Base-by-base conservation (phyloP, 2,113 vertebrate genomes). In the Natator depressus region DNA sequence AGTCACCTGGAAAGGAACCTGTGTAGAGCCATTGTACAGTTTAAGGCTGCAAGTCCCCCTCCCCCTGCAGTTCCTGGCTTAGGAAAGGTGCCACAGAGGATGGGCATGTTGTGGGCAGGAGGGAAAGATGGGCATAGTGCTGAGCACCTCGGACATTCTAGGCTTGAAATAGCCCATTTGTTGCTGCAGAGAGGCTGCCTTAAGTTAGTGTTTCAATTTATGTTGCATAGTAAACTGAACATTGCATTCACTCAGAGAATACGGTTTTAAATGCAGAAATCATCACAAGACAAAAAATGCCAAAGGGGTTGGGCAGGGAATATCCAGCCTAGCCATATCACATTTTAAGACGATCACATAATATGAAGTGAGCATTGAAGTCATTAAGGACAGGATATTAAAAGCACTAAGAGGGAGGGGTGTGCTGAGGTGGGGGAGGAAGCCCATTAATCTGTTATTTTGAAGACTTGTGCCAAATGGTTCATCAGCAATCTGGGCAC, bases 331-430 rank as follows among this genome's bases (percentile, higher is more conserved):
- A 91, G 87, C 72, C 85, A 93, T 95, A 96, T 97, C 95, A 93
- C 94, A 96, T 97, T 97, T 96, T 95, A 91, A 93, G 84, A 94
- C 92, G 91, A 97, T 97, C 98, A 95, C 47, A 8, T 96, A 96
- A 97, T 95, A 94, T 76, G 88, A 96, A 98, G 95, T 50, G 57
- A 97, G 91, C 92, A 89, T 96, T 94, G 96, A 97, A 97, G 94
- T 97, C 94, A 92, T 96, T 94, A 98, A 98, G 94, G 97, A 98
- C 96, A 97, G 97, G 98, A 97, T 98, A 98, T 98, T 98, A 97
- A 98, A 98, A 97, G 91, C 95, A 93, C 94, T 96, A 91, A 42
- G 94, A 31, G 95, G 82, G 24, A 27, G 54, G 22, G 46, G 3
- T n/a, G 91, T 25, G 89, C 8, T 22, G n/a, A 9, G n/a, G 65